These are phyloP conservation scores for Setipinna tenuifilis DNA, from an alignment of 2,797 vertebrate genomes.

Conservation along the genomic window DNA sequence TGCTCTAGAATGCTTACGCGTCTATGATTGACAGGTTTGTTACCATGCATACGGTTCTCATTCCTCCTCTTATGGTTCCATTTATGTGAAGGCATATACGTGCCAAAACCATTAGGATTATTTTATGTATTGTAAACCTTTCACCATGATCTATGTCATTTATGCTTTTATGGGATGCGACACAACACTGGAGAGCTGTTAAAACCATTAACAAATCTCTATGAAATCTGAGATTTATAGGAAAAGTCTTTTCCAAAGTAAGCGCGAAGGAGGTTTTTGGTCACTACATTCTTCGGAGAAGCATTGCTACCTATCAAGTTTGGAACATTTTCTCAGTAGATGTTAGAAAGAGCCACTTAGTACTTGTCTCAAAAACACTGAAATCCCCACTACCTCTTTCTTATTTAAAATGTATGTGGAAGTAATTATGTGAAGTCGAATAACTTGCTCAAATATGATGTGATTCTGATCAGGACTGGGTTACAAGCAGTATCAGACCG, in stretches of 20 bases:
- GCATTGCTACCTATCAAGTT: neutral
- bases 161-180: constrained; percentile 27
- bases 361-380: neutral
- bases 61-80: neutral
- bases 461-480: neutral
- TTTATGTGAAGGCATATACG: neutral
- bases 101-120: constrained; percentile 14
- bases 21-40: constrained; percentile 10
- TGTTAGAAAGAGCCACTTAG: neutral
- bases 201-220: constrained; percentile 30
- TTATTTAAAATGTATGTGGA: no score
- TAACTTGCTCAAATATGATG: neutral
- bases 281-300: neutral
- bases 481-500: neutral
- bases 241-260: neutral
- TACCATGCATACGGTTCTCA: constrained; percentile 10
- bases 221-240: constrained; percentile 22
- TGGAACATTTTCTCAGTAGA: neutral
- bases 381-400: neutral
- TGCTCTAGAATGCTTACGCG: neutral
- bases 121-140: constrained; percentile 19
- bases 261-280: neutral
- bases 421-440: neutral
- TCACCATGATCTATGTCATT: constrained; percentile 18
- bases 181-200: neutral